Evolutionary conservation across 2,888 invertebrate species (phyloP), one percentile per base, ranked within the genome.

Genomic region (Clanis bilineata): DNA sequence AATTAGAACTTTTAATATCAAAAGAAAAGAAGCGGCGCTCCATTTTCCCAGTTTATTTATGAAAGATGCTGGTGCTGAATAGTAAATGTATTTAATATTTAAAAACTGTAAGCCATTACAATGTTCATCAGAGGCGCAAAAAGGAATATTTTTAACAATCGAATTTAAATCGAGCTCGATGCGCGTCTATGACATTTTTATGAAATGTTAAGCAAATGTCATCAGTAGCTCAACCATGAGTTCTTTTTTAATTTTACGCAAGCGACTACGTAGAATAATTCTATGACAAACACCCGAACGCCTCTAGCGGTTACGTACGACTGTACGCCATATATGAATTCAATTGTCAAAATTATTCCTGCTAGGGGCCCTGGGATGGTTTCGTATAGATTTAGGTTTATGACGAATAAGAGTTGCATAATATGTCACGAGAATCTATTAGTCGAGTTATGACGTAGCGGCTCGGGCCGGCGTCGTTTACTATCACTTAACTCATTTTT

Each of bases 401-500:
- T 51, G 18, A 32, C 15, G 10, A 51, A 18, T 25, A 22, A 12
- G 10, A 18, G 28, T 28, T 28, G 10, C 18, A 51, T 18, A 15
- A 47, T 28, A 23, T 51, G 51, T 51, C 28, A 69, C 78, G 72
- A 80, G 78, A 86, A 82, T 84, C 81, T 83, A 83, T 85, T 85
- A 83, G 73, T 64, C 63, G 74, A 85, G 81, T 86, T 85, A 80
- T 83, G 80, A 82, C 76, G 82, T 81, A 72, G 74, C 76, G 78
- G 77, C 73, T 74, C 74, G 67, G 70, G 72, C 70, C 68, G 74
- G 66, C 75, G 73, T 77, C 85, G 81, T 86, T 87, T 87, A 86
- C 83, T 86, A 87, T 86, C 87, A 86, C 87, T 87, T 86, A 86
- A 86, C 85, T 87, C 86, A 88, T 88, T 88, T 88, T 88, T 86